A percentile compares a stretch with the other conserved stretches of the same genome.
Conservation (phyloP, 2,797 vertebrate genomes). For the Gallinago stenura region DNA sequence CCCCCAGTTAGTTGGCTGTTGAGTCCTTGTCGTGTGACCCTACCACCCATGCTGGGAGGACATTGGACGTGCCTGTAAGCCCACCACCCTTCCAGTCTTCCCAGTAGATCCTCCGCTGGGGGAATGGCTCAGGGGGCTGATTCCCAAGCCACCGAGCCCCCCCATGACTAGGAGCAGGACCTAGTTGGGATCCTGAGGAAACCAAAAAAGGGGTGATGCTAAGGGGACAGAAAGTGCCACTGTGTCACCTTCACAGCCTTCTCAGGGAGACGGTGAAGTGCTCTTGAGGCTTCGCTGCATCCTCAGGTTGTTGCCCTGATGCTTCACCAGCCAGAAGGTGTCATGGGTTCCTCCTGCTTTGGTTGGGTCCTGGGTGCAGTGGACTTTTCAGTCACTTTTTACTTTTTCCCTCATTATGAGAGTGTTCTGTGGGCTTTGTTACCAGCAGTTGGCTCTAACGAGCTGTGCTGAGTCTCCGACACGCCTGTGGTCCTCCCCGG, state of each 20-base stretch:
- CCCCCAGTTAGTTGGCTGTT: background rate
- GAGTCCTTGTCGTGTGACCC: background rate
- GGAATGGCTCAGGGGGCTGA: background rate
- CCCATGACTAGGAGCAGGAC: background rate
- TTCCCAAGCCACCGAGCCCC: accelerated
- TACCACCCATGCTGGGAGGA: background rate
- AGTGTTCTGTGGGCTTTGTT: background rate
- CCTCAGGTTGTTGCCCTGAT: background rate
- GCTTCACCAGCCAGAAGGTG: too few species aligned
- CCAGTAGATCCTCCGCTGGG: background rate
- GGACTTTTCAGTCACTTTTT: background rate
- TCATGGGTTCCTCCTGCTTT: background rate
- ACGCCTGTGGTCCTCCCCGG: accelerated
- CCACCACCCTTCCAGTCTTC: background rate
- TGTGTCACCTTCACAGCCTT: background rate
- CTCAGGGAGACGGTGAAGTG: background rate
- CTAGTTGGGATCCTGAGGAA: background rate
- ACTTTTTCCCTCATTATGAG: background rate
- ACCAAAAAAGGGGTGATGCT: background rate
- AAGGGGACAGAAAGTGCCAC: background rate
- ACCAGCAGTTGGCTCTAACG: background rate
- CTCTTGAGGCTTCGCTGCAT: background rate
- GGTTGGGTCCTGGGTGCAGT: background rate
- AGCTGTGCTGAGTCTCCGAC: background rate
- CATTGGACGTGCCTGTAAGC: too few species aligned